phyloP scores from a whole-genome alignment of 2,888 invertebrate genomes.

The Nemurella pictetii region DNA sequence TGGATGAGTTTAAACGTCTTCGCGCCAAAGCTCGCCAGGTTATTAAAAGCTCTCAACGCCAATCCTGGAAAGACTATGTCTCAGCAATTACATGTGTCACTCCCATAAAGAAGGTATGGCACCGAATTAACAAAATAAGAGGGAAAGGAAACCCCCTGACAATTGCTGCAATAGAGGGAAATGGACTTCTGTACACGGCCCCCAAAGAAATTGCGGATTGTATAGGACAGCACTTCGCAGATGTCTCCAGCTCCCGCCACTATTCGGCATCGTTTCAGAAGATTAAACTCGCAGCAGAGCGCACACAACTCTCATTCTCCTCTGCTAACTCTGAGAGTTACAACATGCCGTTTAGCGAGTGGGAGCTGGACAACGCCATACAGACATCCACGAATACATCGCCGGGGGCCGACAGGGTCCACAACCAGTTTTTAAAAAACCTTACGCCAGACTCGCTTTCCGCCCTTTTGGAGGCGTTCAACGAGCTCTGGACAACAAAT shows the following conservation, averaged over 20 bases:
- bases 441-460: not conserved
- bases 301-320: not conserved
- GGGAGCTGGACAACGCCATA: slow-evolving; percentile 17
- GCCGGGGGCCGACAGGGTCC: slow-evolving; percentile 29
- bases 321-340: slow-evolving; percentile 22
- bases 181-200: not conserved
- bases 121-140: slow-evolving; percentile 18
- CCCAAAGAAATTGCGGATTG: not conserved
- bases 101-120: slow-evolving; percentile 6
- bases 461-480: slow-evolving; percentile 3
- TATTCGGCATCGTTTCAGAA: slow-evolving; percentile 11
- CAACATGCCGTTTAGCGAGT: slow-evolving; percentile 15
- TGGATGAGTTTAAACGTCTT: slow-evolving; percentile 3
- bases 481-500: not conserved
- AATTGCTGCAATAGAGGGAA: not conserved
- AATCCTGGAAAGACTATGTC: slow-evolving; percentile 17
- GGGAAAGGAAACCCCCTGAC: slow-evolving; percentile 7
- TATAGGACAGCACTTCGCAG: not conserved
- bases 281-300: slow-evolving; percentile 10
- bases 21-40: not conserved
- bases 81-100: not conserved
- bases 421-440: slow-evolving; percentile 18
- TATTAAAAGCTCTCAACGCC: not conserved
- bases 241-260: slow-evolving; percentile 21
- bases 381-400: slow-evolving; percentile 15